Percentiles rank a stretch among this genome's conserved stretches.
Conservation (phyloP, 2,113 vertebrate genomes). For the Callithrix jacchus region DNA sequence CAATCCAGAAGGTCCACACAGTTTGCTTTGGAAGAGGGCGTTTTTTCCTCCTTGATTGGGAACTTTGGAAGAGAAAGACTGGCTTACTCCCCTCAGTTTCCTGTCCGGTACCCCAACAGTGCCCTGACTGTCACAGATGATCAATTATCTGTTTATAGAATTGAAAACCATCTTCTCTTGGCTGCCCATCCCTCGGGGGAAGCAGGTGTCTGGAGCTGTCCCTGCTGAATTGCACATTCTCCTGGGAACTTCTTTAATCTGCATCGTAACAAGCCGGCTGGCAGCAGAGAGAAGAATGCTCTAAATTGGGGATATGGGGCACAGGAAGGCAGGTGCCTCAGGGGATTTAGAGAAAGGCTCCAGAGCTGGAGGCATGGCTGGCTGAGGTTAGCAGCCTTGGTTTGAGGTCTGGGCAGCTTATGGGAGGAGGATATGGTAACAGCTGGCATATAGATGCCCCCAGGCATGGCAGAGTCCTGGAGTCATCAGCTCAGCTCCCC, state of each 20-base stretch:
- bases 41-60: not conserved
- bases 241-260: not conserved
- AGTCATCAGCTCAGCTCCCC: not conserved
- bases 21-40: not conserved
- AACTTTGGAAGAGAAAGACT: not conserved
- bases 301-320: not conserved
- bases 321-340: not conserved
- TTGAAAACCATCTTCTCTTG: not conserved
- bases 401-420: not conserved
- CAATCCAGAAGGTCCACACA: not conserved
- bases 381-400: not conserved
- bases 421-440: not conserved
- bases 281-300: not conserved
- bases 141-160: not conserved
- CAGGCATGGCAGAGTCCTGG: not conserved
- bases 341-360: not conserved
- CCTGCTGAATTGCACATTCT: not conserved
- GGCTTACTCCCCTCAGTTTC: not conserved
- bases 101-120: not conserved
- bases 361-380: not conserved
- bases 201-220: not conserved
- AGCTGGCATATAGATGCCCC: too few species aligned
- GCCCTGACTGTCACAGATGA: not conserved
- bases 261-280: not conserved
- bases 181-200: not conserved